A percentile compares a stretch with the other conserved stretches of the same genome.
Evolutionary conservation across 2,888 invertebrate genomes (phyloP).

Genomic region (Lamellibrachia columna): DNA sequence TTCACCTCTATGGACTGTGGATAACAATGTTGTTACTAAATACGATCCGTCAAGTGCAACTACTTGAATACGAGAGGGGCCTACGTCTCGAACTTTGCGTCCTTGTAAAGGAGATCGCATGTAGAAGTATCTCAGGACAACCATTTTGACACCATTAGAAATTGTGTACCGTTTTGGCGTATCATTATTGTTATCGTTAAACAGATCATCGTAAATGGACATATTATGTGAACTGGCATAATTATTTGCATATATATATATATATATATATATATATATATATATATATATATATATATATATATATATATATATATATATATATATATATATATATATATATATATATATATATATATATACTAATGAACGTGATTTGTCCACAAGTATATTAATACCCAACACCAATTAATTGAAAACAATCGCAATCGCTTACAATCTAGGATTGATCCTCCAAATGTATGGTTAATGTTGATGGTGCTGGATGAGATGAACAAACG

Average conservation of each 20-base stretch:
- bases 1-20: background rate
- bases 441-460: no score
- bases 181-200: no score
- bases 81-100: background rate
- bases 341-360: constrained; percentile 23
- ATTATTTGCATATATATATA: background rate
- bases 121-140: no score
- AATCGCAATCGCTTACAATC: no score
- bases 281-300: background rate
- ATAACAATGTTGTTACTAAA: background rate
- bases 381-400: no score
- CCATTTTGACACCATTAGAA: no score
- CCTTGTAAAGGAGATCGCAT: background rate
- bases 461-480: no score
- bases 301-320: constrained; percentile 19
- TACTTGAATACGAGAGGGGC: background rate
- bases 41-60: background rate
- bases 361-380: background rate
- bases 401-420: background rate
- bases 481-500: no score
- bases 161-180: no score
- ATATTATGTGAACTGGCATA: background rate
- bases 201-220: background rate
- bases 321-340: constrained; percentile 20
- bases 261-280: background rate